Percentiles rank a stretch among this genome's conserved stretches.
Evolutionary conservation across 2,888 invertebrate species (phyloP).

Genomic region (Biston stratarius): DNA sequence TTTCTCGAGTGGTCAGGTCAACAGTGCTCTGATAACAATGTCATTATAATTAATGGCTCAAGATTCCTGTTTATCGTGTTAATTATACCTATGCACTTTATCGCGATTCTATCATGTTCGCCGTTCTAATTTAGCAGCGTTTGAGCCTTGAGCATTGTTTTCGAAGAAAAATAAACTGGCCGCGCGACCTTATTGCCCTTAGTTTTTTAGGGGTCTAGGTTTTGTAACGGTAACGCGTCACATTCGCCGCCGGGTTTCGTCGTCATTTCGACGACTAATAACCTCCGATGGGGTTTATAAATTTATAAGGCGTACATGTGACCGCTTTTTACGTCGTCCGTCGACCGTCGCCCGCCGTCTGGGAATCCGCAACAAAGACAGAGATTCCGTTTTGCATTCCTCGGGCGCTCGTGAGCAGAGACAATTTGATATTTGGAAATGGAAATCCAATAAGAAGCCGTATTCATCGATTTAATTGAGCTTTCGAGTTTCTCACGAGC

Average conservation of each 20-base stretch:
- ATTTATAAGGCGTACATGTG: constrained; percentile 78
- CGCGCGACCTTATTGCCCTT: constrained; percentile 75
- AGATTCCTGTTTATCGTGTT: constrained; percentile 56
- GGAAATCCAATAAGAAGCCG: constrained; percentile 60
- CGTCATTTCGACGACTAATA: constrained; percentile 81
- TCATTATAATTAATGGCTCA: constrained; percentile 64
- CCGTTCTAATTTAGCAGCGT: constrained; percentile 58
- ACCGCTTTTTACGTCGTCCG: constrained; percentile 78
- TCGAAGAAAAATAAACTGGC: constrained; percentile 67
- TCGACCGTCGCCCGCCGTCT: constrained; percentile 78
- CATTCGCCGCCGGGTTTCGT: constrained; percentile 44
- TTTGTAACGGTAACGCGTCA: constrained; percentile 73
- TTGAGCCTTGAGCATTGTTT: constrained; percentile 63
- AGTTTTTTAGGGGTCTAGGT: constrained; percentile 68
- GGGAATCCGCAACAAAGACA: constrained; percentile 84
- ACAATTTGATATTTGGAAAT: constrained; percentile 68
- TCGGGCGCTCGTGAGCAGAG: constrained; percentile 68
- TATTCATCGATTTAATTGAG: constrained; percentile 35
- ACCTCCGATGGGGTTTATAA: constrained; percentile 67
- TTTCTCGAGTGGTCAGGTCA: constrained; percentile 65
- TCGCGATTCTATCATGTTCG: constrained; percentile 25
- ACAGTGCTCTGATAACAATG: constrained; percentile 72
- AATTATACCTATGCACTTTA: constrained; percentile 50
- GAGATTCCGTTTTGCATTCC: constrained; percentile 84
- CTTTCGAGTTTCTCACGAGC: constrained; percentile 27